A percentile compares a stretch with the other conserved stretches of the same genome.
Evolutionary conservation across 2,113 vertebrate species (phyloP).

Genomic region (Genyomyrus donnyi): DNA sequence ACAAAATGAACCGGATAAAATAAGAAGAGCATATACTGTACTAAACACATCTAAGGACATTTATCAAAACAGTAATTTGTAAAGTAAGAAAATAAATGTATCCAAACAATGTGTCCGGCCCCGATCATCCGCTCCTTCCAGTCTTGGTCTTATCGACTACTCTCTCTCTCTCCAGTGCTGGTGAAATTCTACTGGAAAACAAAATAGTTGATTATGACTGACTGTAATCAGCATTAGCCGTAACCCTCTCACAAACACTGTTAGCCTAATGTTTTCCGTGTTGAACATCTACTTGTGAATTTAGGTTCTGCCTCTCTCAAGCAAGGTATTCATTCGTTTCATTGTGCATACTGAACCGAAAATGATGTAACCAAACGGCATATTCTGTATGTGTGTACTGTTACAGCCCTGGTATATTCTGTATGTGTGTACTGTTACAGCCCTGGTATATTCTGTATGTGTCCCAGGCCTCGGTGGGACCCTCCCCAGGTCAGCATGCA

Average conservation of each 20-base stretch:
- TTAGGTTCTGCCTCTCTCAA: background rate
- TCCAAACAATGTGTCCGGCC: too few species aligned
- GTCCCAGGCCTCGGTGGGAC: constrained; percentile 58
- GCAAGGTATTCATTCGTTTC: background rate
- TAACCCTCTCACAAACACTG: background rate
- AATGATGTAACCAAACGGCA: background rate
- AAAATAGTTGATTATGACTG: background rate
- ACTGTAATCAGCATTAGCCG: background rate
- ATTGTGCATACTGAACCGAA: background rate
- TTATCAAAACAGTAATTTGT: too few species aligned
- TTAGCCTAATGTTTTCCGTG: background rate
- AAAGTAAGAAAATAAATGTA: too few species aligned
- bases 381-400: constrained; percentile 14
- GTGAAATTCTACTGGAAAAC: background rate
- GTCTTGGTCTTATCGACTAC: background rate
- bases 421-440: constrained; percentile 6
- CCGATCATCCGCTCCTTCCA: too few species aligned
- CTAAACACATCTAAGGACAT: too few species aligned
- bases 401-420: background rate
- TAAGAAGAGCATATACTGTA: too few species aligned
- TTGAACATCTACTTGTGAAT: background rate
- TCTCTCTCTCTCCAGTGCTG: background rate
- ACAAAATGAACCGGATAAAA: too few species aligned
- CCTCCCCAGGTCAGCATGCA: constrained; percentile 39
- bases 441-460: constrained; percentile 11